Evolutionary conservation across 2,888 invertebrate genomes (phyloP).

Genomic region (Rotaria macrura): DNA sequence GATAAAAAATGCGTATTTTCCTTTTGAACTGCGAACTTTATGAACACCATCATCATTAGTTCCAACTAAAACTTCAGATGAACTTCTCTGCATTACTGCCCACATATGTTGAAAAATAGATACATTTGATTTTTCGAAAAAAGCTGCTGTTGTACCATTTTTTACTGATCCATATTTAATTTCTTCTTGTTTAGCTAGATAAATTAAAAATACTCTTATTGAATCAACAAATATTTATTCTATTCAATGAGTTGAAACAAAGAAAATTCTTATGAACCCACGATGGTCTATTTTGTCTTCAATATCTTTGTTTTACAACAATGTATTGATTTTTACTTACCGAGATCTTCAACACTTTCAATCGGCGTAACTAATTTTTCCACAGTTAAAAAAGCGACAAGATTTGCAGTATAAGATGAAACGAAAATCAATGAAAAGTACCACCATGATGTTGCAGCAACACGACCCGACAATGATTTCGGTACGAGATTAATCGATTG

Average conservation of each 20-base stretch:
- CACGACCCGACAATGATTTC: constrained; percentile 76
- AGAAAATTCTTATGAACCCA: too few relatives aligned
- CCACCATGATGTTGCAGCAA: constrained; percentile 98
- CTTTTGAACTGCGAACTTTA: constrained; percentile 45
- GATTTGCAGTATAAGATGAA: constrained; percentile 94
- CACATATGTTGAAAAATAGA: constrained; percentile 31
- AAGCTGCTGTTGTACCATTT: constrained; percentile 69
- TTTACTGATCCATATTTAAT: constrained; percentile 41
- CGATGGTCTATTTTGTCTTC: too few relatives aligned
- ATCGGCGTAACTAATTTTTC: constrained; percentile 89
- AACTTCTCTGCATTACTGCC: constrained; percentile 28
- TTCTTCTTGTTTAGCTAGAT: constrained; percentile 62
- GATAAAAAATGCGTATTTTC: constrained; percentile 60
- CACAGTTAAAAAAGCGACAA: constrained; percentile 82
- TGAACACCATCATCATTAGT: constrained; percentile 29
- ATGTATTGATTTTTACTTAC: constrained; percentile 43
- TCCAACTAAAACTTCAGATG: constrained; percentile 23
- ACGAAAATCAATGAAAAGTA: constrained; percentile 94
- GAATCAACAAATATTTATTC: too few relatives aligned
- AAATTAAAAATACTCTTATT: not conserved
- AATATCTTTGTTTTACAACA: too few relatives aligned
- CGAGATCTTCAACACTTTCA: constrained; percentile 78
- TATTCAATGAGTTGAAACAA: too few relatives aligned
- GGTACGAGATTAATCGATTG: constrained; percentile 88
- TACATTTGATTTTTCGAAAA: constrained; percentile 46